Evolutionary conservation across 1,140 invertebrate genomes (phyloP).

Genomic region (Hermetia illucens): DNA sequence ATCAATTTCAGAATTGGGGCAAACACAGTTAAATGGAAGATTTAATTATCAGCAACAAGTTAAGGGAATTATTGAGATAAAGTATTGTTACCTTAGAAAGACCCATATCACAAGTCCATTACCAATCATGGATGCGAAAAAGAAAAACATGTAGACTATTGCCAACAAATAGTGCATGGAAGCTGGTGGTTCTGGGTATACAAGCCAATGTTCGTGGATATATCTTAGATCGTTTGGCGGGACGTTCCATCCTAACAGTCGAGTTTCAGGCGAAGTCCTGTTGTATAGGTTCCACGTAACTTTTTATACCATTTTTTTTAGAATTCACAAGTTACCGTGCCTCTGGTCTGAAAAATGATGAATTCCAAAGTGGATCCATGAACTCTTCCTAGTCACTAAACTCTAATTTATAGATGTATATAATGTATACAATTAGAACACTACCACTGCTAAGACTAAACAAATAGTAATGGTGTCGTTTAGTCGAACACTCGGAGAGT

Average conservation of each 20-base stretch:
- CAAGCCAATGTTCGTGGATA: constrained; percentile 71
- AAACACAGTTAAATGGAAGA: constrained; percentile 3
- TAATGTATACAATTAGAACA: too few species aligned
- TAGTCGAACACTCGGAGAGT: too few species aligned
- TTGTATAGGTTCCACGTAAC: too few species aligned
- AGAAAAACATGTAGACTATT: constrained; percentile 65
- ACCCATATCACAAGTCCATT: constrained; percentile 84
- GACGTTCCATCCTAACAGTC: constrained; percentile 62
- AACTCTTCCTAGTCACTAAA: too few species aligned
- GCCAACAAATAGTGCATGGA: constrained; percentile 70
- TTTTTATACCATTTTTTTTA: too few species aligned
- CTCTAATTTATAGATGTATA: too few species aligned
- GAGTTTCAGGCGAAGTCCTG: constrained; percentile 24
- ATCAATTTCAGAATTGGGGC: constrained; percentile 9
- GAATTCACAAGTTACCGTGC: too few species aligned
- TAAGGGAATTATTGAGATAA: constrained; percentile 9
- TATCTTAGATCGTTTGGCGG: constrained; percentile 56
- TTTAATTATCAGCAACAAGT: neutral
- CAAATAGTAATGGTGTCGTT: too few species aligned
- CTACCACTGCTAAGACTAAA: too few species aligned
- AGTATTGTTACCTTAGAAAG: constrained; percentile 56
- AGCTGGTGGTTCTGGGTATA: constrained; percentile 62
- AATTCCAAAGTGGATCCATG: too few species aligned
- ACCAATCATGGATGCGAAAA: constrained; percentile 59
- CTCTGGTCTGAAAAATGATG: too few species aligned